phyloP scores from a whole-genome alignment of 2,113 vertebrate species.

The Orcinus orca region DNA sequence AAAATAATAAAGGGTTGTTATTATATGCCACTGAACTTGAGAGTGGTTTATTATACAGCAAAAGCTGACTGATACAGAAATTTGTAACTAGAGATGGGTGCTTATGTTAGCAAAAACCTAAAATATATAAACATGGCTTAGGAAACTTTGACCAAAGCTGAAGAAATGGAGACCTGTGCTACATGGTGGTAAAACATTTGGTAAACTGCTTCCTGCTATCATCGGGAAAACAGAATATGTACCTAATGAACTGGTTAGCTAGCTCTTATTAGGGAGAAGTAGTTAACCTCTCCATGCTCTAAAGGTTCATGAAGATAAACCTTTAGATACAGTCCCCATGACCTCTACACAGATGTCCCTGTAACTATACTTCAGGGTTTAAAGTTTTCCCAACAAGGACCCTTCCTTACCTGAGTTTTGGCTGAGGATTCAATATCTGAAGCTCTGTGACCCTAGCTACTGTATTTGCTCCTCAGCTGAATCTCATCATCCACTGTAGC shows the following conservation, averaged over 20 bases:
- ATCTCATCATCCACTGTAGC: neutral
- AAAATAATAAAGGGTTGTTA: neutral
- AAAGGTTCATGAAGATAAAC: neutral
- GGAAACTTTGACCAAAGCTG: neutral
- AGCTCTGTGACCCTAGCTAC: neutral
- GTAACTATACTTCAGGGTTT: neutral
- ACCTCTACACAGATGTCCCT: neutral
- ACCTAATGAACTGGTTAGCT: neutral
- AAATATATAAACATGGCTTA: neutral
- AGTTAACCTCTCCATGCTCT: neutral
- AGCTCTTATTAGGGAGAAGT: neutral
- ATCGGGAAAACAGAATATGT: neutral
- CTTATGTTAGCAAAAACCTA: constrained; percentile 26
- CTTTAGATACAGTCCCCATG: no score
- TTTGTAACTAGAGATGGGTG: neutral
- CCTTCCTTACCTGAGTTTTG: neutral
- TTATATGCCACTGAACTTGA: neutral
- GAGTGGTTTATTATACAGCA: neutral
- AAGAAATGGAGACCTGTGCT: neutral
- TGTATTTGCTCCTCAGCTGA: neutral
- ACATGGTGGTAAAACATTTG: neutral
- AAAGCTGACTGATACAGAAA: constrained; percentile 9
- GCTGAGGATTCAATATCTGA: neutral
- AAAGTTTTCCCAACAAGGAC: neutral
- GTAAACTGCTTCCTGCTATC: neutral